phyloP scores from a whole-genome alignment of 1,140 invertebrate genomes.

The Ips typographus region DNA sequence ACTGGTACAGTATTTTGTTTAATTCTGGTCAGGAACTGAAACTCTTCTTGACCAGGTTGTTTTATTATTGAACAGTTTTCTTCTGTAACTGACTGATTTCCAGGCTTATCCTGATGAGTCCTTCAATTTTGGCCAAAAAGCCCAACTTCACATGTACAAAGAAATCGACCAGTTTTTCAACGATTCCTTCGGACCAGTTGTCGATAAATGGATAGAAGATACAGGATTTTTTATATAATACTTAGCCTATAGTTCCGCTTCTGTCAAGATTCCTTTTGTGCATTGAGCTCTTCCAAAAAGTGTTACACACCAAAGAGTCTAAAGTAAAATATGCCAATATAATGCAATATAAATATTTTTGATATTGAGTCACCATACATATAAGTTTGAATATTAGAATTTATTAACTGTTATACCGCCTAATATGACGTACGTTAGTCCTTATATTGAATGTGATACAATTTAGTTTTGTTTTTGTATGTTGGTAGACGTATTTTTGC shows the following conservation, averaged over 20 bases:
- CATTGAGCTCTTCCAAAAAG: conserved; percentile 22
- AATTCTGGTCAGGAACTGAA: too few species aligned
- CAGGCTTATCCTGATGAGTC: conserved; percentile 85
- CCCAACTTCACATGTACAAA: conserved; percentile 73
- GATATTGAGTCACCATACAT: neutral
- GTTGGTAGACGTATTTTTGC: too few species aligned
- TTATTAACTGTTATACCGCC: too few species aligned
- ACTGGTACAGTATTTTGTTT: conserved; percentile 60
- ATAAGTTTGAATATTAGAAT: too few species aligned
- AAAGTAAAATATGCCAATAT: conserved; percentile 12
- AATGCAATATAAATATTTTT: conserved; percentile 23
- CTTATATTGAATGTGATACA: conserved; percentile 1
- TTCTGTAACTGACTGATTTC: conserved; percentile 28
- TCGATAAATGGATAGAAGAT: conserved; percentile 67
- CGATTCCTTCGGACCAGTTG: conserved; percentile 73
- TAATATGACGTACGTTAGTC: neutral
- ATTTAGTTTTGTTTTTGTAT: too few species aligned
- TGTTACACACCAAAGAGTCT: conserved; percentile 12
- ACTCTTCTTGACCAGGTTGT: too few species aligned
- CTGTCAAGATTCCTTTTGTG: neutral
- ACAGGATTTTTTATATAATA: conserved; percentile 48
- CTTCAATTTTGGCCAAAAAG: conserved; percentile 66
- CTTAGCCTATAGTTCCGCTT: neutral
- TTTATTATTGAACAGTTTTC: conserved; percentile 21
- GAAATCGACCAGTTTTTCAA: conserved; percentile 84